Evolutionary conservation across 37 sponge, comb jelly and placozoan genomes (phyloP), one percentile per base, ranked within the genome.

Genomic region (Cliona cf. orientalis): DNA sequence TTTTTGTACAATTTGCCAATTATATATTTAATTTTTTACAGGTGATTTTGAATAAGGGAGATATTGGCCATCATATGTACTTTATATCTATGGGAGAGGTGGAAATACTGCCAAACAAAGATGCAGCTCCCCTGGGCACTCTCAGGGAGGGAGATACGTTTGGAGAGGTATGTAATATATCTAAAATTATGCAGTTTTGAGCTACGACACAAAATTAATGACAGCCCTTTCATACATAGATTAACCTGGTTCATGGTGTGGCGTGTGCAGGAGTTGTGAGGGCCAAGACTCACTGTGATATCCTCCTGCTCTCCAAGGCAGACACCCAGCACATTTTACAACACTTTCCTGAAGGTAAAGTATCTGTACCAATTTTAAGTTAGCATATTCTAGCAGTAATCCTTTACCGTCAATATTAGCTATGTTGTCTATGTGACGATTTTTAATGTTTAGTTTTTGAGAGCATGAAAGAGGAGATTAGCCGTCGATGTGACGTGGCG

Each of bases 261-360:
- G 49, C 85, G 22, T 21, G 58, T 69, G 14, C 31, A 43, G 85
- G 26, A 11, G 62, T 62, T 29, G 76, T 90, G 72, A 76, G 69
- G 31, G 91, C 91, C 39, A 84, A 46, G 61, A 90, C 91, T 42
- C 81, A 90, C 76, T 90, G 91, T 62, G 86, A 90, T 57, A 40
- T 90, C 0, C 81, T 90, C 6, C 25, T 46, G 3, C 74, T 90
- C 35, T 66, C 80, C 68, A 80, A 67, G 60, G 29, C 49, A 23
- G 85, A 90, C 31, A 5, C 81, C 23, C 6, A n/a, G n/a, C 37
- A 72, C 3, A 67, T 89, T 23, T 32, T 74, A n/a, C 77, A 75
- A 0, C 42, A 68, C 61, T 84, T 71, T 44, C 84, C 90, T 46
- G 73, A 82, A 2, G 38, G 75, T 75, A 75, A 43, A 26, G 1